phyloP scores from a whole-genome alignment of 1,140 invertebrate genomes.

The Bilobella aurantiaca region DNA sequence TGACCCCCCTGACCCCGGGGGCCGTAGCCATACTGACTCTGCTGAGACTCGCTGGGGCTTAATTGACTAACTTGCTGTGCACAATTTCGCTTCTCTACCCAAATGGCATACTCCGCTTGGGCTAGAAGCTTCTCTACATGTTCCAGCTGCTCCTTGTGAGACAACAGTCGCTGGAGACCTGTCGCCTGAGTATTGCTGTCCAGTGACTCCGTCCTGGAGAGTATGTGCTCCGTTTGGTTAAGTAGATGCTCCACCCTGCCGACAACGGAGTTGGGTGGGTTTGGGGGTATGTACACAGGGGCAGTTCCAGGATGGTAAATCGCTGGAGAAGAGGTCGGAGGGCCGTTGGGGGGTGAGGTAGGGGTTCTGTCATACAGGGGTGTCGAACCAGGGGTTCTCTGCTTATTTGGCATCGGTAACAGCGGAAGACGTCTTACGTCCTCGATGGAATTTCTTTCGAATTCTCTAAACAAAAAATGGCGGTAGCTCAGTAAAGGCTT shows the following conservation, averaged over 20 bases:
- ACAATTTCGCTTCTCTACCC: slow-evolving; percentile 33
- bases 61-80: slow-evolving; percentile 31
- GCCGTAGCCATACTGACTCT: slow-evolving; percentile 23
- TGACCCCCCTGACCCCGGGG: slow-evolving; percentile 6
- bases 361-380: slow-evolving; percentile 33
- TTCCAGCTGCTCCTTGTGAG: slow-evolving; percentile 34
- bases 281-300: slow-evolving; percentile 26
- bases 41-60: slow-evolving; percentile 21
- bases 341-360: slow-evolving; percentile 26
- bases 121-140: slow-evolving; percentile 34
- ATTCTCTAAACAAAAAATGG: slow-evolving; percentile 28
- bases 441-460: slow-evolving; percentile 30
- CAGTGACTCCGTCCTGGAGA: slow-evolving; percentile 34
- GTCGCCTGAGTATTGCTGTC: slow-evolving; percentile 32
- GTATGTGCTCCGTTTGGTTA: slow-evolving; percentile 35
- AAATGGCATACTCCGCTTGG: slow-evolving; percentile 35
- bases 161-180: slow-evolving; percentile 31
- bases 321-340: slow-evolving; percentile 10
- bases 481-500: background rate
- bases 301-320: slow-evolving; percentile 17
- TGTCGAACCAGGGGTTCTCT: slow-evolving; percentile 28
- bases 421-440: slow-evolving; percentile 31
- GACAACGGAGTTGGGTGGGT: slow-evolving; percentile 29
- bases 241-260: slow-evolving; percentile 35
- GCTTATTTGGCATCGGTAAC: slow-evolving; percentile 29